Evolutionary conservation across 2,797 vertebrate species (phyloP).

Genomic region (Smutsia gigantea): DNA sequence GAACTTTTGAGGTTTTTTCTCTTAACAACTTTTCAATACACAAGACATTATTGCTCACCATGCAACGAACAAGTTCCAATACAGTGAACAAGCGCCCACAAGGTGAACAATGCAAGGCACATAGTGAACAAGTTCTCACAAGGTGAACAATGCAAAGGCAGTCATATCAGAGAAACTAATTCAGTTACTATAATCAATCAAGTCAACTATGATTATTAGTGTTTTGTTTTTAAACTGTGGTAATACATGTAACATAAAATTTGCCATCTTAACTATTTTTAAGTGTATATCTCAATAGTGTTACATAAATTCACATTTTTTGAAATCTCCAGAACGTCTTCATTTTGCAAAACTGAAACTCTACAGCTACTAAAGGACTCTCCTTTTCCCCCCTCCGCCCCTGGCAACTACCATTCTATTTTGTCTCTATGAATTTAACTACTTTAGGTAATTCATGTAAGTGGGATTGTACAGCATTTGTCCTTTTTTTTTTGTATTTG

Average conservation of each 20-base stretch:
- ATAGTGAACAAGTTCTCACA: too few species aligned
- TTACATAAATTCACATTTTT: not conserved
- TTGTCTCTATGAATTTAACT: not conserved
- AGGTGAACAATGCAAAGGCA: too few species aligned
- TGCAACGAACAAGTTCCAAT: too few species aligned
- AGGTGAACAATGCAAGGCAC: too few species aligned
- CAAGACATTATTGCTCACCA: too few species aligned
- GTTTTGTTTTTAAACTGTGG: not conserved
- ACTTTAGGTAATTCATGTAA: not conserved
- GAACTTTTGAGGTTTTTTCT: too few species aligned
- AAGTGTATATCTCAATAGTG: not conserved
- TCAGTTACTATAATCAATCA: too few species aligned
- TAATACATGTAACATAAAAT: not conserved
- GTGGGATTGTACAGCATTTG: not conserved
- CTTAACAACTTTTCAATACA: too few species aligned
- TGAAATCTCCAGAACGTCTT: not conserved
- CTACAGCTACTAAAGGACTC: not conserved
- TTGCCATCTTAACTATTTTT: constrained; percentile 4
- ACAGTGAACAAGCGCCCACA: too few species aligned
- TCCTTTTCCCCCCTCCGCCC: not conserved
- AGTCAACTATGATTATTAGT: not conserved
- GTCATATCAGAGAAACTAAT: too few species aligned
- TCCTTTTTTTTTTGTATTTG: not conserved
- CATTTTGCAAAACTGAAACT: not conserved
- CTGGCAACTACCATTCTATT: not conserved